Percentiles rank a stretch among this genome's conserved stretches.
Evolutionary conservation across 37 sponge, comb jelly and placozoan genomes (phyloP).

Genomic region (Crambe crambe): DNA sequence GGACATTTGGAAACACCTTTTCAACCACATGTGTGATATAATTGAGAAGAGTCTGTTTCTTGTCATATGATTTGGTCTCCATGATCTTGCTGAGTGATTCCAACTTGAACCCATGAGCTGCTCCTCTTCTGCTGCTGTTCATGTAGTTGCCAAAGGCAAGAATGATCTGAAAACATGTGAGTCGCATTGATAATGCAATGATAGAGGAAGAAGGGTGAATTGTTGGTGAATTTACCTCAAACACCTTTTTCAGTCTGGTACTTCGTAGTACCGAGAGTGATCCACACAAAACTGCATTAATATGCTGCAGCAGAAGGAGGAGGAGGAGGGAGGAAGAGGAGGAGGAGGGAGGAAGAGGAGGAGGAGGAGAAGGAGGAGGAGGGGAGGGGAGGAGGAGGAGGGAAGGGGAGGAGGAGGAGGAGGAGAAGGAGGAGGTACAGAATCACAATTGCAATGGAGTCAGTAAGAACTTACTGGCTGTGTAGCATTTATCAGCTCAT

Average conservation of each 20-base stretch:
- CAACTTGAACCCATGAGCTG: conserved; percentile 75
- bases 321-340: not conserved
- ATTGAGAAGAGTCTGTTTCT: conserved; percentile 70
- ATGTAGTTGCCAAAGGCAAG: conserved; percentile 94
- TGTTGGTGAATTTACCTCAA: conserved; percentile 70
- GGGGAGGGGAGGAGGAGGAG: no score
- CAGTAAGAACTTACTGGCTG: conserved; percentile 60
- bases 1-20: conserved; percentile 62
- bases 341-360: no score
- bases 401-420: no score
- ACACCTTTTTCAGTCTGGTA: conserved; percentile 66
- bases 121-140: conserved; percentile 85
- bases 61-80: conserved; percentile 64
- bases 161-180: conserved; percentile 51
- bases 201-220: not conserved
- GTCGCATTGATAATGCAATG: not conserved
- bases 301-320: no score
- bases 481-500: conserved; percentile 63
- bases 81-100: conserved; percentile 76
- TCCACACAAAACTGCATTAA: conserved; percentile 69
- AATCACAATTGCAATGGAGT: not conserved
- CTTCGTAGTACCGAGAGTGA: conserved; percentile 75
- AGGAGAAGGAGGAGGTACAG: not conserved
- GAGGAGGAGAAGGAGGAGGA: no score
- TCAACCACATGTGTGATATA: conserved; percentile 79